Conservation (phyloP, 2,888 invertebrate genomes). For the Ophion costatus region DNA sequence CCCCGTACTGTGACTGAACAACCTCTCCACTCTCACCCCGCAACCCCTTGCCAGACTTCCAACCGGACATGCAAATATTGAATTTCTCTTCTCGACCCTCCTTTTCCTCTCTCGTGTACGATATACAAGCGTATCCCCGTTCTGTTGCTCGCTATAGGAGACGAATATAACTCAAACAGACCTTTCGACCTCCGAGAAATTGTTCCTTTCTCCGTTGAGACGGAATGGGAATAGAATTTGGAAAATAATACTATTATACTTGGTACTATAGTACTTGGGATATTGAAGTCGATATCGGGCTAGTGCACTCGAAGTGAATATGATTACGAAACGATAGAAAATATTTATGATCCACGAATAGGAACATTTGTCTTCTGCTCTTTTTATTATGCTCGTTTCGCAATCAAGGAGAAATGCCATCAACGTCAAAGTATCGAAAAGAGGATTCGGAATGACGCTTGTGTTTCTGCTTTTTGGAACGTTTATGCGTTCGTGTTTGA, state of each 20-base stretch:
- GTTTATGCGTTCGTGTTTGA: no score
- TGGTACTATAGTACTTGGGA: no score
- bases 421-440: no score
- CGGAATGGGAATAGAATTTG: constrained; percentile 25
- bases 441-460: no score
- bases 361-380: no score
- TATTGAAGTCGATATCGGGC: not conserved
- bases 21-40: constrained; percentile 48
- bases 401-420: not conserved
- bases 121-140: constrained; percentile 38
- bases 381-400: no score
- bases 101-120: constrained; percentile 25
- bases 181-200: constrained; percentile 44
- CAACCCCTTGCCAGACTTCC: constrained; percentile 43
- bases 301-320: not conserved
- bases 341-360: not conserved
- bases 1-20: constrained; percentile 57
- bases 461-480: no score
- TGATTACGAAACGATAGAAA: not conserved
- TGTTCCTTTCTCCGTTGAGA: constrained; percentile 12
- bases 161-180: constrained; percentile 50
- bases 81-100: constrained; percentile 70
- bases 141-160: constrained; percentile 26
- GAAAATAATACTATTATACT: not conserved
- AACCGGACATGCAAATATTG: constrained; percentile 77